Percentiles rank a stretch among this genome's conserved stretches.
Evolutionary conservation across 2,888 invertebrate genomes (phyloP).

Genomic region (Ryuthela nishihirai): DNA sequence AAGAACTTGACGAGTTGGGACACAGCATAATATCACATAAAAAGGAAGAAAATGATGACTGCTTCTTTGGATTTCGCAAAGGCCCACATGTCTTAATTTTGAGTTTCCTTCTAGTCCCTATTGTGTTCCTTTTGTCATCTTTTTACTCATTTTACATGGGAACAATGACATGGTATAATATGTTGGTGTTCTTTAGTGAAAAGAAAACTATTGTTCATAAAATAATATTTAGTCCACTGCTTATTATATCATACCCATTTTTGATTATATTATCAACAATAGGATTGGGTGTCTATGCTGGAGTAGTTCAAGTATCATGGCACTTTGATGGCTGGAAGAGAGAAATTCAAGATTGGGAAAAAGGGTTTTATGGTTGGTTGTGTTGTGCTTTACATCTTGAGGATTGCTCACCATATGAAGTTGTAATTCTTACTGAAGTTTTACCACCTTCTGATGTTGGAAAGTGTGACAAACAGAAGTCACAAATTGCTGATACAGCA

Average conservation of each 20-base stretch:
- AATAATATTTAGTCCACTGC: slow-evolving; percentile 62
- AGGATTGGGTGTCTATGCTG: slow-evolving; percentile 64
- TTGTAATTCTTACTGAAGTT: slow-evolving; percentile 55
- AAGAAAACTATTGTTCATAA: slow-evolving; percentile 62
- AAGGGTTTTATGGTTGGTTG: slow-evolving; percentile 74
- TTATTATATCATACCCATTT: slow-evolving; percentile 67
- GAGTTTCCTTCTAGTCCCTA: slow-evolving; percentile 63
- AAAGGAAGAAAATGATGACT: slow-evolving; percentile 52
- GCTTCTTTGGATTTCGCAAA: slow-evolving; percentile 55
- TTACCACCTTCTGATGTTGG: slow-evolving; percentile 27
- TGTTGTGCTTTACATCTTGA: slow-evolving; percentile 64
- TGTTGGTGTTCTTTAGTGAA: slow-evolving; percentile 66
- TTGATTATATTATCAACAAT: slow-evolving; percentile 63
- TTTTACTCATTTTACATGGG: slow-evolving; percentile 70
- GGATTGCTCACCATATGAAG: slow-evolving; percentile 72
- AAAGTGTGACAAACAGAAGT: slow-evolving; percentile 17
- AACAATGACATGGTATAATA: slow-evolving; percentile 71
- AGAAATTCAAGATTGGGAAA: slow-evolving; percentile 69
- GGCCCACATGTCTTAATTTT: slow-evolving; percentile 65
- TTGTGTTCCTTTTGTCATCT: slow-evolving; percentile 62
- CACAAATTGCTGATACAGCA: slow-evolving; percentile 34
- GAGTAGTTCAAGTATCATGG: slow-evolving; percentile 65
- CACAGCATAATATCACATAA: slow-evolving; percentile 32
- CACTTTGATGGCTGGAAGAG: slow-evolving; percentile 65
- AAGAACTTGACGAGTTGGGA: slow-evolving; percentile 66